Percentiles rank a stretch among this genome's conserved stretches.
Conservation (phyloP, 2,797 vertebrate species). For the Thamnophis elegans region DNA sequence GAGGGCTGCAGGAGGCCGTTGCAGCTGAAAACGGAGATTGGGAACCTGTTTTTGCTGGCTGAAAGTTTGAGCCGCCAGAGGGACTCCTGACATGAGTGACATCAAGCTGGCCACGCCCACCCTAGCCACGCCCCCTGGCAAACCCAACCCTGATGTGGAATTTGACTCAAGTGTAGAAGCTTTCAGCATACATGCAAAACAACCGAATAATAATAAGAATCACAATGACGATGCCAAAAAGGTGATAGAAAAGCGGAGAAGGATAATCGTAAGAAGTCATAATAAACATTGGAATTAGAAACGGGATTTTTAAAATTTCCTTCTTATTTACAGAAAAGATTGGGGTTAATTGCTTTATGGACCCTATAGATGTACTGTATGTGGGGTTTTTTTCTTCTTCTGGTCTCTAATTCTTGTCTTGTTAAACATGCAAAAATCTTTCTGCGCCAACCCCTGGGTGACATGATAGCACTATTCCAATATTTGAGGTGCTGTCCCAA, state of each 20-base stretch:
- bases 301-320: neutral
- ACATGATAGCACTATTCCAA: neutral
- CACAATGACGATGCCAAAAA: neutral
- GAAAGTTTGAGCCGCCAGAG: too few relatives aligned
- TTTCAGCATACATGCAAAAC: neutral
- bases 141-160: neutral
- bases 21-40: too few relatives aligned
- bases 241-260: neutral
- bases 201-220: neutral
- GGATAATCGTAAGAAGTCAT: neutral
- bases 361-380: neutral
- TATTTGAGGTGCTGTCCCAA: neutral
- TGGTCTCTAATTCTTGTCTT: neutral
- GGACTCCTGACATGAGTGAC: too few relatives aligned
- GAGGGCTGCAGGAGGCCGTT: too few relatives aligned
- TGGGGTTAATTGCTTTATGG: neutral
- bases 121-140: too few relatives aligned
- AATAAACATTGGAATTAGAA: neutral
- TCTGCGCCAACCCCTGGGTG: too few relatives aligned
- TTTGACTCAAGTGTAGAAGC: neutral
- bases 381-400: constrained; percentile 20
- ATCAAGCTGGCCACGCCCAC: too few relatives aligned
- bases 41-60: too few relatives aligned
- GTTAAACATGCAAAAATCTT: too few relatives aligned
- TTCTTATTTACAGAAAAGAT: neutral